Conservation (phyloP, 1,140 invertebrate genomes). For the Atta texana region DNA sequence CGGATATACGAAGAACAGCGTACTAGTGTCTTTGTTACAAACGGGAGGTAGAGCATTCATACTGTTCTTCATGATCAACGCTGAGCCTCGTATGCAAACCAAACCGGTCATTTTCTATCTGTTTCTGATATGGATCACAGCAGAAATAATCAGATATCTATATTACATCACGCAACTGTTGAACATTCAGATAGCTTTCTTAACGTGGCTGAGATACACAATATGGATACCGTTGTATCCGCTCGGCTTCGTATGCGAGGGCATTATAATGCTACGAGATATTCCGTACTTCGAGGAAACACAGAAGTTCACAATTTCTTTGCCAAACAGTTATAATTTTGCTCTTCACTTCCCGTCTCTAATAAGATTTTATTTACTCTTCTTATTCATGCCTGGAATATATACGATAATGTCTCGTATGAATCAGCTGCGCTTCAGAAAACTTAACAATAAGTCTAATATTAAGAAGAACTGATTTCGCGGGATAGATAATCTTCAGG, state of each 20-base stretch:
- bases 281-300: slow-evolving; percentile 97
- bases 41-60: slow-evolving; percentile 92
- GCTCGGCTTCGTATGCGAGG: slow-evolving; percentile 95
- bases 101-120: slow-evolving; percentile 96
- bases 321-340: slow-evolving; percentile 95
- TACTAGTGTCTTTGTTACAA: slow-evolving; percentile 90
- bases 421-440: slow-evolving; percentile 89
- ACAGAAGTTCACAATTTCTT: slow-evolving; percentile 90
- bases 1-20: slow-evolving; percentile 93
- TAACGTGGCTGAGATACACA: slow-evolving; percentile 97
- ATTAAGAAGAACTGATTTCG: slow-evolving; percentile 52
- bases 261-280: slow-evolving; percentile 92
- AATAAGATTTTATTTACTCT: slow-evolving; percentile 92
- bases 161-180: slow-evolving; percentile 95
- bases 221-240: slow-evolving; percentile 98
- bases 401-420: slow-evolving; percentile 93
- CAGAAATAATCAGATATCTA: slow-evolving; percentile 96
- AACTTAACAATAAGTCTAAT: slow-evolving; percentile 82
- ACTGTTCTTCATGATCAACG: slow-evolving; percentile 93
- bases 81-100: slow-evolving; percentile 94
- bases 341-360: slow-evolving; percentile 94
- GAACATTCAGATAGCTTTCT: slow-evolving; percentile 90
- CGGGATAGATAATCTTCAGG: neutral
- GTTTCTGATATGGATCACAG: slow-evolving; percentile 92
- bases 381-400: slow-evolving; percentile 91